Evolutionary conservation across 2,797 vertebrate species (phyloP), one percentile per base, ranked within the genome.

Genomic region (Podargus strigoides): DNA sequence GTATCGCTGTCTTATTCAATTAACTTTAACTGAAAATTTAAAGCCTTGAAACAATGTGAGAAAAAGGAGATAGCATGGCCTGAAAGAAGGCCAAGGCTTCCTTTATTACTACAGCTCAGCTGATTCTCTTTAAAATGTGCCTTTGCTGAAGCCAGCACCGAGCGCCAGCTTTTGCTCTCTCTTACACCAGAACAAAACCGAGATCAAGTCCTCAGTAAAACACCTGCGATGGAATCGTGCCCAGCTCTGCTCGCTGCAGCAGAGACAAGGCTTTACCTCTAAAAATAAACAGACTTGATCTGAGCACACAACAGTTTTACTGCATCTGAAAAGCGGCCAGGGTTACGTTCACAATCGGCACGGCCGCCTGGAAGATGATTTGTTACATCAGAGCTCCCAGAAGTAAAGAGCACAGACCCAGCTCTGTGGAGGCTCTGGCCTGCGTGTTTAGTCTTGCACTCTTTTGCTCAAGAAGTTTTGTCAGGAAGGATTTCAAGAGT

Each of bases 1-100:
- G 93, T 96, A 96, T 95, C 95, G 91, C 94, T 95, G 96, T 97
- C 97, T 96, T 85, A 94, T 96, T 97, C 96, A 97, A 97, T 98
- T 97, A 97, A 74, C 91, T 92, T 96, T 69, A 97, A 96, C 92
- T 90, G 78, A 96, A 94, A 94, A 96, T 95, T 87, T 96, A 96
- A 93, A 95, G 87, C 87, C 70, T 95, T 76, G 47, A 93, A 94
- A 95, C 87, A 87, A 94, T 21, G 22, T 59, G 82, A 94, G 95
- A 86, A 93, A 89, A 82, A 85, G 73, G 78, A 94, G 94, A 90
- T 56, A 78, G 89, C 24, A 15, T 41, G 59, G 49, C 77, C 72
- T 74, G 83, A 69, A 90, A 73, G 68, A 74, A 76, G 85, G 81
- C 89, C 89, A 88, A 62, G 23, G 75, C 53, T 83, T 93, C 37